Base-by-base conservation (phyloP, 2,113 vertebrate species). In the Myiopsitta monachus region DNA sequence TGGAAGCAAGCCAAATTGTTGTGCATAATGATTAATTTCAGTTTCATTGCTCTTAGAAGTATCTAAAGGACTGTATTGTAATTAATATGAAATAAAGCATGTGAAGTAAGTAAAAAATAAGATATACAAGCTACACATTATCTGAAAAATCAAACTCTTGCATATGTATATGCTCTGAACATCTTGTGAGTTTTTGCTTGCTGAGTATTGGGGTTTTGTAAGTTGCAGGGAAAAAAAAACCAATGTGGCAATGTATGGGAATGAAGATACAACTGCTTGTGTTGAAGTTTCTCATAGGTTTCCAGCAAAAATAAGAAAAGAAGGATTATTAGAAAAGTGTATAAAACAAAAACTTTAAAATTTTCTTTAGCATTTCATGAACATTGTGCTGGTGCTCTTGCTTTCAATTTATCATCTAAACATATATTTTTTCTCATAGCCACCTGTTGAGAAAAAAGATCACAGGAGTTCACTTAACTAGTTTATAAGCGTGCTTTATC, bases 391-490 rank as follows among this genome's bases (percentile, higher is more conserved):
- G 19, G 26, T 93, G 22, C 22, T 93, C n/a, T 85, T 96, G 18
- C 68, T 92, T 95, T 92, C 63, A 59, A 30, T 92, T 91, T 93
- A 83, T 86, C 78, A 90, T 90, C 57, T 83, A 79, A 92, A 59
- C 38, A n/a, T 67, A 5, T 15, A 1, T 73, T 55, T 95, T 87
- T 91, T 52, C 59, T 95, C 78, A 73, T 66, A 85, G 38, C 31
- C 54, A 96, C 72, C 49, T 92, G 57, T 85, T 88, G 82, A 74
- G 77, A 87, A 73, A 90, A 87, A 88, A 77, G 63, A 90, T 93
- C 90, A 86, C 54, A 78, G 79, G 39, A 90, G 93, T 83, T 88
- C 87, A 80, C 55, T 80, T 94, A 88, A 46, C 67, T 80, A 33
- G 38, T 87, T 94, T 90, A 36, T 90, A 85, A 94, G 68, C 15